A percentile compares a stretch with the other conserved stretches of the same genome.
These are phyloP conservation scores for Bugula neritina DNA, from an alignment of 2,888 invertebrate species.

Conservation along the genomic window DNA sequence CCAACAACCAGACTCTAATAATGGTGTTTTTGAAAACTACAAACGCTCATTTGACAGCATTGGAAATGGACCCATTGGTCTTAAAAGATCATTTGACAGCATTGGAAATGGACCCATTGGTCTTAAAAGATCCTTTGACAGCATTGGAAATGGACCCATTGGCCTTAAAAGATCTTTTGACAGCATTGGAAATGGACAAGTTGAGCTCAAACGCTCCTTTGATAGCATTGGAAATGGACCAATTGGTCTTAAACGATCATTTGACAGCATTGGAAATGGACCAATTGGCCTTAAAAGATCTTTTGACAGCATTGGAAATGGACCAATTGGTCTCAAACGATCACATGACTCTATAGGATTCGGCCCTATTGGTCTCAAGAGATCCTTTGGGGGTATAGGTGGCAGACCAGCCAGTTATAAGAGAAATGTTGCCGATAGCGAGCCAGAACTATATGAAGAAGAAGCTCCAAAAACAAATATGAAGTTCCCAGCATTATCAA, in stretches of 20 bases:
- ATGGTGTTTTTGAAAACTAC: no score
- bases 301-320: neutral
- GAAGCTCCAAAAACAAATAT: no score
- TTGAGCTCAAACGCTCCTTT: neutral
- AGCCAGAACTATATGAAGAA: no score
- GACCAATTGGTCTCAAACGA: neutral
- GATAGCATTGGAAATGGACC: neutral
- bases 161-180: neutral
- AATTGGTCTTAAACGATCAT: neutral
- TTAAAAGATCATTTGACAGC: neutral
- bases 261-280: neutral
- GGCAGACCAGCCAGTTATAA: no score
- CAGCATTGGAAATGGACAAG: neutral
- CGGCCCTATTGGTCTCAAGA: neutral
- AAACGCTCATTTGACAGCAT: neutral
- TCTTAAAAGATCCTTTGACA: neutral
- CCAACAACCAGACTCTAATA: no score
- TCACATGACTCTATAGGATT: neutral
- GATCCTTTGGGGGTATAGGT: neutral
- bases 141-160: neutral
- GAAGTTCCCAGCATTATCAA: no score
- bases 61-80: neutral
- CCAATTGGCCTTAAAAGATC: neutral
- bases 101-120: neutral
- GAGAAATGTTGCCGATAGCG: no score